phyloP scores from a whole-genome alignment of 2,113 vertebrate species.

The Noctilio leporinus region DNA sequence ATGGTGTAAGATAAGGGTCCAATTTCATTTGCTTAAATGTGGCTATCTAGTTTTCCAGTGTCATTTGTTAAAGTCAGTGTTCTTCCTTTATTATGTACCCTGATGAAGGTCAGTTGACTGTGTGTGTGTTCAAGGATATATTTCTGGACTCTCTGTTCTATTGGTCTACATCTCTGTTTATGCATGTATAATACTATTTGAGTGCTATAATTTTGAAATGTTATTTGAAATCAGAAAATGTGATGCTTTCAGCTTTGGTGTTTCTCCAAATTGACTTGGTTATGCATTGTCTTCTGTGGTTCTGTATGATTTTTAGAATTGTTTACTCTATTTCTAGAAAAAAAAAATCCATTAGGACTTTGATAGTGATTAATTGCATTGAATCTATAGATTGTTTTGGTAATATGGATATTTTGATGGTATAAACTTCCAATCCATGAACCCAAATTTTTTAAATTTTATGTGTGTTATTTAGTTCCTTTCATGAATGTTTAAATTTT shows the following conservation, averaged over 20 bases:
- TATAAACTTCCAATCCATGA: neutral
- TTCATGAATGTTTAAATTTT: neutral
- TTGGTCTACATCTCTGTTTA: neutral
- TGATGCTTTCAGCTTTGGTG: neutral
- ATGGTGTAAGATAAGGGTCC: neutral
- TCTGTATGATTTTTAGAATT: neutral
- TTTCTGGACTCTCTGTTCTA: neutral
- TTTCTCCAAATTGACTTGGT: neutral
- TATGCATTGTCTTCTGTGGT: neutral
- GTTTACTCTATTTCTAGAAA: neutral
- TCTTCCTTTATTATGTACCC: neutral
- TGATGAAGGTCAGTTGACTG: neutral
- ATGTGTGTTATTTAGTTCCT: neutral
- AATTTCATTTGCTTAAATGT: neutral
- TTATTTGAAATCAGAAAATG: neutral
- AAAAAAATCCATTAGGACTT: neutral
- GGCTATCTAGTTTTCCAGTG: neutral
- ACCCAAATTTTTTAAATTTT: neutral
- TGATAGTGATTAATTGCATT: neutral
- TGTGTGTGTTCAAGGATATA: neutral
- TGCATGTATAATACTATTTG: neutral
- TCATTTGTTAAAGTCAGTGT: neutral
- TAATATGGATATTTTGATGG: neutral
- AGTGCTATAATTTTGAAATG: neutral
- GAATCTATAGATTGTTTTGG: neutral